A percentile compares a stretch with the other conserved stretches of the same genome.
Conservation (phyloP, 2,888 invertebrate species). For the Nomada hirtipes region DNA sequence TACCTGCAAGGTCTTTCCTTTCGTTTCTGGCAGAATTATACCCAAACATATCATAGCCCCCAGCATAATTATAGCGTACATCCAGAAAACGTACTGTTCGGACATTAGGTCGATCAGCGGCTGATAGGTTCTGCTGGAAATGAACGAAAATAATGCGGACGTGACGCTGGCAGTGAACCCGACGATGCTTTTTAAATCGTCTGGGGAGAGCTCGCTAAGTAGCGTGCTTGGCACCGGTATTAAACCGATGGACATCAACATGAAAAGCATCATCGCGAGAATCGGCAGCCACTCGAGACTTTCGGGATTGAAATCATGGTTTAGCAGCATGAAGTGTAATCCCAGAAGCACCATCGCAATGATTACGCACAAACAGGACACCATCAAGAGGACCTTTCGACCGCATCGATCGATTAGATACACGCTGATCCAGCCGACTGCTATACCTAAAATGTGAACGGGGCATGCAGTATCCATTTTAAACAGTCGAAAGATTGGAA, state of each 20-base stretch:
- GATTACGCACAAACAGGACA: constrained; percentile 69
- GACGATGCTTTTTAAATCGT: constrained; percentile 74
- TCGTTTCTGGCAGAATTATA: constrained; percentile 74
- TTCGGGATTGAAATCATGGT: constrained; percentile 51
- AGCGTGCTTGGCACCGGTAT: constrained; percentile 73
- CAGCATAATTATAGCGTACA: constrained; percentile 67
- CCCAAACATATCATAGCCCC: constrained; percentile 52
- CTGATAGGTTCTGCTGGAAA: constrained; percentile 73
- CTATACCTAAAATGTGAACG: constrained; percentile 52
- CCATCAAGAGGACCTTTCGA: constrained; percentile 73
- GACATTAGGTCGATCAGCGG: constrained; percentile 69
- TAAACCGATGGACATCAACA: constrained; percentile 69
- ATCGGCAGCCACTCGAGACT: constrained; percentile 73
- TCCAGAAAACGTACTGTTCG: constrained; percentile 73
- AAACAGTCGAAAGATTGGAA: constrained; percentile 9
- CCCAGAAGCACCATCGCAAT: constrained; percentile 66
- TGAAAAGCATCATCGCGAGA: constrained; percentile 65
- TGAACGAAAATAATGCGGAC: constrained; percentile 74
- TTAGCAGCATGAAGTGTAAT: constrained; percentile 70
- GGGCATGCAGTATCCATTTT: background rate
- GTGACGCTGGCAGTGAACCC: constrained; percentile 71
- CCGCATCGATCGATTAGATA: constrained; percentile 77
- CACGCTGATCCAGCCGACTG: constrained; percentile 53
- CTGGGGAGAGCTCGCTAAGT: constrained; percentile 77
- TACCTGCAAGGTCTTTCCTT: constrained; percentile 75